Evolutionary conservation across 2,113 vertebrate genomes (phyloP).

Genomic region (Morone chrysops): DNA sequence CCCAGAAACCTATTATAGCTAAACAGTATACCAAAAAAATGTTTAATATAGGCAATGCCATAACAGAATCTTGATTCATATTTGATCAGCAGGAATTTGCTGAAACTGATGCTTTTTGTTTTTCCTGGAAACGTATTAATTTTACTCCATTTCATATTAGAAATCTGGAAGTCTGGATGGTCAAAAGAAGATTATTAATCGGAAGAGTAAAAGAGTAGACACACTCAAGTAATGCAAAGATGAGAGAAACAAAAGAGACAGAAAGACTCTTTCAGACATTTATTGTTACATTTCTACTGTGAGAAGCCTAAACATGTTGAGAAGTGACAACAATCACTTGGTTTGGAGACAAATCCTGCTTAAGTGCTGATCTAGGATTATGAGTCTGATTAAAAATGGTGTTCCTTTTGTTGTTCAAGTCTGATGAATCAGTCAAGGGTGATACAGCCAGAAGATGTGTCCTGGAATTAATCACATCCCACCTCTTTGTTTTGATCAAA

Average conservation of each 20-base stretch:
- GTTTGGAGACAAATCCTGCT: conserved; percentile 59
- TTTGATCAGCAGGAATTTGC: background rate
- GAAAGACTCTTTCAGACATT: conserved; percentile 1
- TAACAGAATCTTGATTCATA: too few species aligned
- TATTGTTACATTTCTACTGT: conserved; percentile 6
- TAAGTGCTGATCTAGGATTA: conserved; percentile 65
- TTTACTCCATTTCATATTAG: background rate
- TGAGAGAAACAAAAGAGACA: conserved; percentile 3
- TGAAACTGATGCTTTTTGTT: background rate
- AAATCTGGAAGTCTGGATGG: background rate
- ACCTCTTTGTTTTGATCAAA: conserved; percentile 44
- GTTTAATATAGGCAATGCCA: too few species aligned
- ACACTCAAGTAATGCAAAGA: background rate
- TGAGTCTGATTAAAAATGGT: conserved; percentile 54
- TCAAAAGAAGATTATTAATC: background rate
- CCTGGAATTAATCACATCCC: conserved; percentile 58
- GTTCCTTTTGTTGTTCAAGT: conserved; percentile 36
- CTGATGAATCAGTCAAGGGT: conserved; percentile 60
- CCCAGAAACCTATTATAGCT: too few species aligned
- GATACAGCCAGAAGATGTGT: conserved; percentile 49
- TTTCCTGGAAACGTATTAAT: background rate
- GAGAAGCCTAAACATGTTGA: conserved; percentile 35
- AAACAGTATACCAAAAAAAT: too few species aligned
- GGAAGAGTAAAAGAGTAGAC: background rate
- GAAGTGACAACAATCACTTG: conserved; percentile 42